These are phyloP conservation scores for Lamprologus ornatipinnis DNA, from an alignment of 2,113 vertebrate species.

Conservation along the genomic window DNA sequence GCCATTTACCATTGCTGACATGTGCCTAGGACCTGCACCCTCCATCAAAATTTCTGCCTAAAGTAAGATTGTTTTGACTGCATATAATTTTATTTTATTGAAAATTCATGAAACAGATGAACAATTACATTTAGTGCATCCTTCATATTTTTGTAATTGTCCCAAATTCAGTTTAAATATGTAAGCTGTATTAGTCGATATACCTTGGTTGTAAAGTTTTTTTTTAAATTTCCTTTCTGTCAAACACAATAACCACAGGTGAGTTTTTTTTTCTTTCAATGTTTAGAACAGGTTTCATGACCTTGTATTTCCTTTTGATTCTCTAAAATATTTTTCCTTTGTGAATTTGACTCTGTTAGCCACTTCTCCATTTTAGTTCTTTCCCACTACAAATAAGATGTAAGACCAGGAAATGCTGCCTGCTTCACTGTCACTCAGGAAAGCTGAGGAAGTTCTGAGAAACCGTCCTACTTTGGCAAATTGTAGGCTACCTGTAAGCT, in stretches of 20 bases:
- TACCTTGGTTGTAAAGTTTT: background rate
- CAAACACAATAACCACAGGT: background rate
- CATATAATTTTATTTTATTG: background rate
- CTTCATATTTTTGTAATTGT: background rate
- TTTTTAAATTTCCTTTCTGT: background rate
- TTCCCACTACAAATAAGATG: background rate
- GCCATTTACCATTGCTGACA: background rate
- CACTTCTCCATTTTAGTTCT: background rate
- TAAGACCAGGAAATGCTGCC: background rate
- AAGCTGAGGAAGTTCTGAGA: background rate
- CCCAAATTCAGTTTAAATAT: background rate
- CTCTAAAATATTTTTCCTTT: background rate
- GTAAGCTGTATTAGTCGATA: background rate
- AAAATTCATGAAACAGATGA: background rate
- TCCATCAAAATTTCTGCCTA: background rate
- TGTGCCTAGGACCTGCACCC: background rate
- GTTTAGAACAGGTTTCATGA: background rate
- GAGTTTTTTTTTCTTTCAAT: rapidly evolving
- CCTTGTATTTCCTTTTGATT: background rate
- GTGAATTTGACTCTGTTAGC: background rate
- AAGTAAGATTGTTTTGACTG: background rate
- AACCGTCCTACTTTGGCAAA: background rate
- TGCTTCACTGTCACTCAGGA: background rate
- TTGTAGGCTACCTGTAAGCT: background rate
- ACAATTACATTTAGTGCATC: background rate